A percentile compares a stretch with the other conserved stretches of the same genome.
phyloP scores from a whole-genome alignment of 1,140 invertebrate genomes.

The Drosophila eugracilis region DNA sequence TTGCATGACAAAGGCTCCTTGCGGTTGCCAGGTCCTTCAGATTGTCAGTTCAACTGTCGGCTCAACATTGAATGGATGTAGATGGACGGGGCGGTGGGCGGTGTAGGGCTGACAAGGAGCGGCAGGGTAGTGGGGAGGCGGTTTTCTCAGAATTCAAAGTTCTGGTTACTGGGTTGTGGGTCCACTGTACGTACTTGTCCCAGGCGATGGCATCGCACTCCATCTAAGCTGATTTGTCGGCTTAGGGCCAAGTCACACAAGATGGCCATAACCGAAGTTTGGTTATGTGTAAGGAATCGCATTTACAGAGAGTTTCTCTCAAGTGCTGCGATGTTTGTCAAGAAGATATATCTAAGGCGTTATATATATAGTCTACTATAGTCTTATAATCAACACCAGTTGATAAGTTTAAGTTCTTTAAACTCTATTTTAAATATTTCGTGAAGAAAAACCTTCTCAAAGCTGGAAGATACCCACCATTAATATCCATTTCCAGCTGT shows the following conservation, averaged over 20 bases:
- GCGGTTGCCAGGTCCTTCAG: conserved; percentile 68
- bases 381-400: no score
- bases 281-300: conserved; percentile 41
- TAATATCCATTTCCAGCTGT: conserved; percentile 6
- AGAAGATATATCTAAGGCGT: no score
- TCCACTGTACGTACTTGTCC: conserved; percentile 24
- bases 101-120: background rate
- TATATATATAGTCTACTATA: no score
- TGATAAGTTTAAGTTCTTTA: no score
- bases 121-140: no score
- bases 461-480: background rate
- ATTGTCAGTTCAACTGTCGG: conserved; percentile 80
- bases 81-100: background rate
- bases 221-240: conserved; percentile 77
- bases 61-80: conserved; percentile 47
- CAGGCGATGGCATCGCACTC: conserved; percentile 31
- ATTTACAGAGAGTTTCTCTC: conserved; percentile 13
- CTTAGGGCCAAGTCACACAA: conserved; percentile 54
- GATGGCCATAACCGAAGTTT: conserved; percentile 43
- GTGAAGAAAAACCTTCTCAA: no score
- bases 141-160: background rate
- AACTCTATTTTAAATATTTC: no score
- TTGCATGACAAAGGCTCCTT: conserved; percentile 73
- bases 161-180: background rate
- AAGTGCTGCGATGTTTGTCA: conserved; percentile 24